These are phyloP conservation scores for Galerucella calmariensis DNA, from an alignment of 2,888 invertebrate genomes.

Conservation along the genomic window DNA sequence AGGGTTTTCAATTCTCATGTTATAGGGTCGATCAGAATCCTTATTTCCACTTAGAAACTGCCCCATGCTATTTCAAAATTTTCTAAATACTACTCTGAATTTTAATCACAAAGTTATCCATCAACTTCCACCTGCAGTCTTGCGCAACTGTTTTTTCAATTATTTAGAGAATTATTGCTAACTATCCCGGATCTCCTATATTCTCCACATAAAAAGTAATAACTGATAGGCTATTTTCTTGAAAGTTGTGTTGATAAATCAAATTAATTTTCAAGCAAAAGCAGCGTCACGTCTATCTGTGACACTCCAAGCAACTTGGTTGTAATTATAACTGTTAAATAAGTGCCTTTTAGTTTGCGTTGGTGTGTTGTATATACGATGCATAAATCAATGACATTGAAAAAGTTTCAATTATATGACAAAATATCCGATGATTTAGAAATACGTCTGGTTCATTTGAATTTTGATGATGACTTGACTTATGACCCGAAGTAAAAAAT, in stretches of 20 bases:
- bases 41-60: too few species aligned
- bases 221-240: too few species aligned
- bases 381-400: constrained; percentile 11
- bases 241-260: constrained; percentile 4
- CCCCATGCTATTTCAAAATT: too few species aligned
- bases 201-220: too few species aligned
- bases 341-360: constrained; percentile 5
- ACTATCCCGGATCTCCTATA: too few species aligned
- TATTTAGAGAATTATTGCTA: too few species aligned
- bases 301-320: not conserved
- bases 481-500: constrained; percentile 25
- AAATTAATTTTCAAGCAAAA: not conserved
- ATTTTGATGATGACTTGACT: constrained; percentile 17
- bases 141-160: too few species aligned
- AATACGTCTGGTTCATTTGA: constrained; percentile 16
- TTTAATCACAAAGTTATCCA: too few species aligned
- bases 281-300: not conserved
- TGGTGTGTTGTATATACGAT: not conserved
- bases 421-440: constrained; percentile 21
- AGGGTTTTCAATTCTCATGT: too few species aligned
- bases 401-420: constrained; percentile 20
- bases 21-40: too few species aligned
- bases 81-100: too few species aligned
- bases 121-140: too few species aligned
- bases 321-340: constrained; percentile 7